Base-by-base conservation (phyloP, 2,888 invertebrate genomes). In the Corythucha ciliata region DNA sequence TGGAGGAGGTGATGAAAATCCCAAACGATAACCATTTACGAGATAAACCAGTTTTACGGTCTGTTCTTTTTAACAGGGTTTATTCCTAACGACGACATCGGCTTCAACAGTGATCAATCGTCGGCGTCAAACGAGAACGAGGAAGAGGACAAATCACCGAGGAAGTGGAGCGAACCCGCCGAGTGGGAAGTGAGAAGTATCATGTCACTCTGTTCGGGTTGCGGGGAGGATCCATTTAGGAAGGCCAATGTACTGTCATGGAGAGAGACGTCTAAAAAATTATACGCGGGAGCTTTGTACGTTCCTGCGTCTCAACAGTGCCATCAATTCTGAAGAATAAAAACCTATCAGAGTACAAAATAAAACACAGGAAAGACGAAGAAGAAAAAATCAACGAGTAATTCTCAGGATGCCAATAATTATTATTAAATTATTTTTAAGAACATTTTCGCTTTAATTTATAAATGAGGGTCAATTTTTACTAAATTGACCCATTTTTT, bases 161-260 rank as follows among this genome's bases (percentile, higher is more conserved):
- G 44, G 27, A 50, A 50, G 21, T 50, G 50, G 50, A 50, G 44
- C 44, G 50, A 50, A 36, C 50, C 50, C 3, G 50, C 50, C 6
- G 50, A 50, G 36, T 50, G 50, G 50, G 50, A 50, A 21, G 50
- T 50, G 20, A 80, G 74, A 60, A 82, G 82, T 8, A 84, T 87
- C 1, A 81, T 86, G 81, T 75, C 79, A 59, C 71, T 85, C 2
- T 88, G 88, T 67, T 77, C 80, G 52, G 80, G 79, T 1, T 88
- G 87, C 61, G 74, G 79, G 18, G 68, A 74, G 1, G 87, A 87
- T 63, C 87, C 88, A 0, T 88, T 88, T 69, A 79, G 79, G 57
- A 84, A 84, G 61, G 87, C 85, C 6, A 71, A 85, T 18, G 74
- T 86, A 3, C 74, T 88, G 27, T 80, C 81, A 6, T 88, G 88